phyloP scores from a whole-genome alignment of 2,888 invertebrate genomes.

The Platerodrilus igneus region DNA sequence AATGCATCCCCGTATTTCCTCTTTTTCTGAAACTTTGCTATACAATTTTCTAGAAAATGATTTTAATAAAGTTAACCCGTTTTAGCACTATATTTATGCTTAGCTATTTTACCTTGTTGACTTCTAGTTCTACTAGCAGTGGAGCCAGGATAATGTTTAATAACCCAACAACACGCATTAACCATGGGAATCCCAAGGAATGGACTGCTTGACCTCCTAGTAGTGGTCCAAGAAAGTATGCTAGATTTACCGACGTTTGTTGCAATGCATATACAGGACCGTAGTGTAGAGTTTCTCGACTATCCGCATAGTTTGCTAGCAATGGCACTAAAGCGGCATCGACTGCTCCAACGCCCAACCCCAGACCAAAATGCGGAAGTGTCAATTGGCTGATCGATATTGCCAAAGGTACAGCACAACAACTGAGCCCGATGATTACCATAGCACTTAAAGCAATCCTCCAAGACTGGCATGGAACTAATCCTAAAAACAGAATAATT shows the following conservation, averaged over 20 bases:
- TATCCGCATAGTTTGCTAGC: slow-evolving; percentile 68
- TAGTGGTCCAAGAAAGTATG: slow-evolving; percentile 74
- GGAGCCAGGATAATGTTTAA: slow-evolving; percentile 67
- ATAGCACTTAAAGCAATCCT: slow-evolving; percentile 41
- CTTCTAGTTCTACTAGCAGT: slow-evolving; percentile 52
- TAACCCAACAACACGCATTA: slow-evolving; percentile 67
- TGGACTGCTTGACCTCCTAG: slow-evolving; percentile 68
- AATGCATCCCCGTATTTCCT: too few species aligned
- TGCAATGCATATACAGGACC: slow-evolving; percentile 79
- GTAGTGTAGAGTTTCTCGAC: slow-evolving; percentile 58
- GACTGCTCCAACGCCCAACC: slow-evolving; percentile 70
- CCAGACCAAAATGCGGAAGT: slow-evolving; percentile 73
- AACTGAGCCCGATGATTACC: slow-evolving; percentile 41
- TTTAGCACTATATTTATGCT: too few species aligned
- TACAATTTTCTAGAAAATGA: too few species aligned
- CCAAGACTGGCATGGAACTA: slow-evolving; percentile 42
- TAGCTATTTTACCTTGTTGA: slow-evolving; percentile 10
- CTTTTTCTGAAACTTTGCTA: too few species aligned
- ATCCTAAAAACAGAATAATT: too few species aligned
- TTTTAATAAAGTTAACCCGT: too few species aligned
- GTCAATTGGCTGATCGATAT: slow-evolving; percentile 53
- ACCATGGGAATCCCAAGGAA: slow-evolving; percentile 66
- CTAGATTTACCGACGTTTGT: slow-evolving; percentile 75
- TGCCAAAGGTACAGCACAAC: slow-evolving; percentile 42
- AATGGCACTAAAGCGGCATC: slow-evolving; percentile 78